These are phyloP conservation scores for Rotaria socialis DNA, from an alignment of 2,888 invertebrate genomes.

Conservation along the genomic window DNA sequence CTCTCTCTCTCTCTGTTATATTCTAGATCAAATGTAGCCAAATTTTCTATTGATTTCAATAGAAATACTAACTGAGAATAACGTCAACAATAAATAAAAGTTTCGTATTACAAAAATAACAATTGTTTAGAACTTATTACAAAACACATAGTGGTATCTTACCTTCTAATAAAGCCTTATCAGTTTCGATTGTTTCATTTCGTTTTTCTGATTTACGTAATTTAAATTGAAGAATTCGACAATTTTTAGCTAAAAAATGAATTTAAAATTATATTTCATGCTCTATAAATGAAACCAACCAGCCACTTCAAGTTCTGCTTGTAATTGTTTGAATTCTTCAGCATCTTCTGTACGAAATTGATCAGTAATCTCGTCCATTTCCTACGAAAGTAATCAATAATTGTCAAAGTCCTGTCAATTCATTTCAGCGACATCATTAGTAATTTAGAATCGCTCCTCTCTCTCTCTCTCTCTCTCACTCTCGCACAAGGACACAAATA, in stretches of 20 bases:
- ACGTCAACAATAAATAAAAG: too few relatives aligned
- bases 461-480: background rate
- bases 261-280: too few relatives aligned
- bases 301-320: constrained; percentile 48
- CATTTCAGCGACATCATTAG: background rate
- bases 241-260: constrained; percentile 76
- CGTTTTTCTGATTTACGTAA: constrained; percentile 87
- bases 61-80: too few relatives aligned
- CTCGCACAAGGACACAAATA: background rate
- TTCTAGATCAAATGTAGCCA: too few relatives aligned
- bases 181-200: constrained; percentile 63
- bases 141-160: background rate
- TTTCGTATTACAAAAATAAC: background rate
- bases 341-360: constrained; percentile 83
- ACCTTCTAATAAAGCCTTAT: constrained; percentile 68
- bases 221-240: constrained; percentile 93
- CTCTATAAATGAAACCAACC: background rate
- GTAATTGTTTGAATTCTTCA: constrained; percentile 71
- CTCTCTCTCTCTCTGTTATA: background rate
- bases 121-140: background rate
- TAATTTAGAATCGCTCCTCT: background rate
- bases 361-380: constrained; percentile 98
- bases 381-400: constrained; percentile 56
- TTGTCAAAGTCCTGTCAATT: background rate
- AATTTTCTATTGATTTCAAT: too few relatives aligned